Evolutionary conservation across 2,888 invertebrate genomes (phyloP).

Genomic region (Idaea straminata): DNA sequence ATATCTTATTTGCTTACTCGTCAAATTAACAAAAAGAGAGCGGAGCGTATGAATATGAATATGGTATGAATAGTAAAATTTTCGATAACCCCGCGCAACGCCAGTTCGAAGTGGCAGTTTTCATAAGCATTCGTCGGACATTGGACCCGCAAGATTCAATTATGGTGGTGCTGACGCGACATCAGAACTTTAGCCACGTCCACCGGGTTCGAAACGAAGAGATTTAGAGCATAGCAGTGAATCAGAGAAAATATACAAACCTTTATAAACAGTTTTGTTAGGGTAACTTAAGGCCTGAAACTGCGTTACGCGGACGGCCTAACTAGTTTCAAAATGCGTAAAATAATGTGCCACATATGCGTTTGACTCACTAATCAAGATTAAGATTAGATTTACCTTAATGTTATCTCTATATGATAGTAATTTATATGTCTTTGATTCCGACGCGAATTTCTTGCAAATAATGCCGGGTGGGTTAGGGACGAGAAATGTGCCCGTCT

Average conservation of each 20-base stretch:
- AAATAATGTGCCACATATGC: too few species aligned
- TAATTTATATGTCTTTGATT: background rate
- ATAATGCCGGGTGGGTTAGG: background rate
- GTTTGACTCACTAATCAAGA: too few species aligned
- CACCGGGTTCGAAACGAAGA: conserved; percentile 14
- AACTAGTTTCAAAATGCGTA: too few species aligned
- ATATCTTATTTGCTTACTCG: background rate
- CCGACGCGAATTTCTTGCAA: background rate
- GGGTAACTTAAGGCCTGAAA: background rate
- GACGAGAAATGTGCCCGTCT: background rate
- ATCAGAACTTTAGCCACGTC: conserved; percentile 53
- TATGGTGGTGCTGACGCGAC: conserved; percentile 56
- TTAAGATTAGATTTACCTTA: too few species aligned
- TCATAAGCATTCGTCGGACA: conserved; percentile 12
- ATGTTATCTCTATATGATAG: background rate
- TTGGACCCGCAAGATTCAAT: conserved; percentile 62
- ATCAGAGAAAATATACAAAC: background rate
- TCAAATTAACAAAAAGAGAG: background rate
- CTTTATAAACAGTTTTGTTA: background rate
- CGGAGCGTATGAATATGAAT: background rate
- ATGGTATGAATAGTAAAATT: conserved; percentile 10
- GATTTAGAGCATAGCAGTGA: background rate
- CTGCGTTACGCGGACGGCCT: too few species aligned
- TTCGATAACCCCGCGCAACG: conserved; percentile 13
- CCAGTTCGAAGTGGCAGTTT: conserved; percentile 31